These are phyloP conservation scores for Hymenochirus boettgeri DNA, from an alignment of 2,113 vertebrate species.

Conservation along the genomic window DNA sequence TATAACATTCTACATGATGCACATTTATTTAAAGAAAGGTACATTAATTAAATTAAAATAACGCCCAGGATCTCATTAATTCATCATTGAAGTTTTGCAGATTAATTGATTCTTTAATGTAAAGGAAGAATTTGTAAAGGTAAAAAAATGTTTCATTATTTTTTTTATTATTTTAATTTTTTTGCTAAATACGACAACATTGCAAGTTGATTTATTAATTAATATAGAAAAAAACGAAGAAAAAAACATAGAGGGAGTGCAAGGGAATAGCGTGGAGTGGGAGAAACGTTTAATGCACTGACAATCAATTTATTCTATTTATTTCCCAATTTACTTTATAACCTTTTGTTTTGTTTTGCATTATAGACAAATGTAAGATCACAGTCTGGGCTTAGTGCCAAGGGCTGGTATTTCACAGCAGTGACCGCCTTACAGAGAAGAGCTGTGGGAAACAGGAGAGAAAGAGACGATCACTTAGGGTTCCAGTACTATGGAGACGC, in stretches of 20 bases:
- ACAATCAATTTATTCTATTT: constrained; percentile 62
- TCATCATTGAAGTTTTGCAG: constrained; percentile 53
- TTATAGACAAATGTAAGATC: constrained; percentile 89
- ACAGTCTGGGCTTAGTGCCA: constrained; percentile 86
- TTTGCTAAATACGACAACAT: neutral
- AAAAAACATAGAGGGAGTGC: constrained; percentile 60
- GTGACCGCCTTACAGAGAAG: constrained; percentile 75
- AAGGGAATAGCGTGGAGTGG: too few relatives aligned
- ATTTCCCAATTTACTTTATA: constrained; percentile 24
- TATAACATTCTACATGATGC: constrained; percentile 55
- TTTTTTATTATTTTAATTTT: too few relatives aligned
- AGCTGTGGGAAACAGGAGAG: constrained; percentile 79
- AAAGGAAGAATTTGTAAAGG: too few relatives aligned
- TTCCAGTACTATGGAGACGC: constrained; percentile 91
- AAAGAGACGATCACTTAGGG: constrained; percentile 75
- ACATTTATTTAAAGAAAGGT: constrained; percentile 68
- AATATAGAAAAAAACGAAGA: constrained; percentile 46
- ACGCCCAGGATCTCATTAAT: constrained; percentile 62
- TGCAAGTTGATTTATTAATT: neutral
- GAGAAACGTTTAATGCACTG: too few relatives aligned
- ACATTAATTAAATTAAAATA: constrained; percentile 70
- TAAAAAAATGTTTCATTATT: too few relatives aligned
- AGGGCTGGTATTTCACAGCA: constrained; percentile 83
- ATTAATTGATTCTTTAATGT: too few relatives aligned
- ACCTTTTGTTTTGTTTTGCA: constrained; percentile 59